A percentile compares a stretch with the other conserved stretches of the same genome.
Conservation (phyloP, 2,113 vertebrate species). For the Clinocottus analis region DNA sequence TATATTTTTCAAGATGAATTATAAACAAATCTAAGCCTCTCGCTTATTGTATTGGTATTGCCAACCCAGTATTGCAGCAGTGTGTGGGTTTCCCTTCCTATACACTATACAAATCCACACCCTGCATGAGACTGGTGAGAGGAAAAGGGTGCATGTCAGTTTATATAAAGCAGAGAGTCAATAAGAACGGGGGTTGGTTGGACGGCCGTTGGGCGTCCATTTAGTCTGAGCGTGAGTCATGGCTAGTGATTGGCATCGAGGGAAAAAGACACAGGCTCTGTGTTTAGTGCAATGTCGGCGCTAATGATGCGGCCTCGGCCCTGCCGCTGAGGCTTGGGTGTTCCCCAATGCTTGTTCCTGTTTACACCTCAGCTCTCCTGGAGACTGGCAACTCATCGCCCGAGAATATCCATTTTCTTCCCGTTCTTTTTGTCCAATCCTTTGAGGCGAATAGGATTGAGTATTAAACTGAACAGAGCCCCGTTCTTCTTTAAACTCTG, state of each 20-base stretch:
- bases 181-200: conserved; percentile 42
- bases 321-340: conserved; percentile 59
- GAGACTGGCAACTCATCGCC: conserved; percentile 38
- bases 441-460: not conserved
- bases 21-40: conserved; percentile 38
- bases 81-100: conserved; percentile 42
- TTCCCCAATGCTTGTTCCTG: conserved; percentile 71
- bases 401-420: conserved; percentile 22
- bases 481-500: conserved; percentile 7
- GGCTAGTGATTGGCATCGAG: conserved; percentile 53
- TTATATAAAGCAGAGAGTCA: conserved; percentile 54
- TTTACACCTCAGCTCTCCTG: conserved; percentile 73
- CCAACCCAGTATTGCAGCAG: conserved; percentile 36
- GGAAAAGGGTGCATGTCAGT: conserved; percentile 58
- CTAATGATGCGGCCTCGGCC: conserved; percentile 72
- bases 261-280: conserved; percentile 53
- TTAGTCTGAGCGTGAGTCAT: conserved; percentile 67
- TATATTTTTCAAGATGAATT: conserved; percentile 51
- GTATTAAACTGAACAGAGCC: conserved; percentile 14
- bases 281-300: conserved; percentile 67
- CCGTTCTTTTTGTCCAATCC: conserved; percentile 7
- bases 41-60: conserved; percentile 52
- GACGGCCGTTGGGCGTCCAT: conserved; percentile 44
- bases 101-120: conserved; percentile 50
- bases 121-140: conserved; percentile 41